These are phyloP conservation scores for Rattus norvegicus DNA, from an alignment of 2,113 vertebrate genomes.

Conservation along the genomic window GRCr8 NC_086020.1:45053501-45054000, in stretches of 20 bases:
- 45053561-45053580: constrained; percentile 91
- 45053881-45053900: constrained; percentile 94
- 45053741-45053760: constrained; percentile 34
- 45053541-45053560: too few species aligned
- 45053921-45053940: constrained; percentile 95
- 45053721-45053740: neutral
- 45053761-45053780: neutral
- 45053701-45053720: neutral
- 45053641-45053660: neutral
- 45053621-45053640: rapidly evolving
- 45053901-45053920: constrained; percentile 97
- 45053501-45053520: too few species aligned
- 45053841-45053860: constrained; percentile 93
- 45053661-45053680: constrained; percentile 6
- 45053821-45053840: constrained; percentile 19
- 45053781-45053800: neutral
- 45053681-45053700: neutral
- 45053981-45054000: constrained; percentile 32
- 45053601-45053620: constrained; percentile 82
- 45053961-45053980: constrained; percentile 86
- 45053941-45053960: constrained; percentile 94
- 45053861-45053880: constrained; percentile 95
- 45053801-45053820: neutral
- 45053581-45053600: constrained; percentile 92
- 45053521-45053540: too few species aligned